These are phyloP conservation scores for Nebria salina DNA, from an alignment of 2,888 invertebrate species.

Conservation along the genomic window DNA sequence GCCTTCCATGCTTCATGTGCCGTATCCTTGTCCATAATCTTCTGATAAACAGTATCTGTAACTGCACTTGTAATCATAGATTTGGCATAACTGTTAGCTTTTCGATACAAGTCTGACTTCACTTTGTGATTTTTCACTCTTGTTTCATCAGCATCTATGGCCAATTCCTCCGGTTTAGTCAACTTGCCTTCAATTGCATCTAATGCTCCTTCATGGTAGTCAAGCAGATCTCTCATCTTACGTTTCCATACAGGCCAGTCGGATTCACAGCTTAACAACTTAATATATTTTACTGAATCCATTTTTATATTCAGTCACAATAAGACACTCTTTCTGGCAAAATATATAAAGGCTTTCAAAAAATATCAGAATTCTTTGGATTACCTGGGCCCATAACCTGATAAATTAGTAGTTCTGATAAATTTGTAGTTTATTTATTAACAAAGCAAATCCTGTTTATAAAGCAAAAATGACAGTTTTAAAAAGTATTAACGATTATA, in stretches of 20 bases:
- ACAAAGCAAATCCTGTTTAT: too few species aligned
- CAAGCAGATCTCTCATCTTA: constrained; percentile 54
- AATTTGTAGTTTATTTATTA: too few species aligned
- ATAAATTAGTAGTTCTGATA: too few species aligned
- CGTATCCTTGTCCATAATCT: constrained; percentile 47
- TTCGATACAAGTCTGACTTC: too few species aligned
- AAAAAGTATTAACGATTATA: too few species aligned
- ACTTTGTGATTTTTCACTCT: constrained; percentile 20
- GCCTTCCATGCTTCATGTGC: constrained; percentile 43
- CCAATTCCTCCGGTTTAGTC: constrained; percentile 50
- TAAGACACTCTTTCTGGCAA: too few species aligned
- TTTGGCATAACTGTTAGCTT: constrained; percentile 55
- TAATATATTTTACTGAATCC: constrained; percentile 52
- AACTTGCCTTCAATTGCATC: constrained; percentile 52
- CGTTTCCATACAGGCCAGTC: constrained; percentile 55
- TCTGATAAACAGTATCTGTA: constrained; percentile 53
- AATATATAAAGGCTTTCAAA: too few species aligned
- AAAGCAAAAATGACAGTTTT: too few species aligned
- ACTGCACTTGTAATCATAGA: constrained; percentile 52
- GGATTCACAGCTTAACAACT: constrained; percentile 49
- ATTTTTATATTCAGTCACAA: constrained; percentile 41
- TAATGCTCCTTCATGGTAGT: constrained; percentile 54
- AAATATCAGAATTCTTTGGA: too few species aligned
- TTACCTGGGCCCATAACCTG: too few species aligned
- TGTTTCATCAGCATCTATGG: constrained; percentile 25